Base-by-base conservation (phyloP, 2,888 invertebrate genomes). In the Lacanobia wlatinum region DNA sequence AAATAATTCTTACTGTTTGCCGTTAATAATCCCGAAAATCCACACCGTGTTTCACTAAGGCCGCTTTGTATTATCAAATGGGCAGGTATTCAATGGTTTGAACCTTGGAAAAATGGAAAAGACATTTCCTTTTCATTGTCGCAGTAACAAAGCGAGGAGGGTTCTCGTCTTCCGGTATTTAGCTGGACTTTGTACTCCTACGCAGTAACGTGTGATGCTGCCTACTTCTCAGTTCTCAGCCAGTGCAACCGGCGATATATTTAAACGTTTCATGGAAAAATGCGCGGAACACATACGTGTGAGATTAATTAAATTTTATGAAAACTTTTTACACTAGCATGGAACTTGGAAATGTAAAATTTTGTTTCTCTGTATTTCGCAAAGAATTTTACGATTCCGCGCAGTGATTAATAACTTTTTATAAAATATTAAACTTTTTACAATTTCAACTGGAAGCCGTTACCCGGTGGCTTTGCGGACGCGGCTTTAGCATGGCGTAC, bases 101-200 rank as follows among this genome's bases (percentile, higher is more conserved):
- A 90, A 87, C 73, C 82, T 88, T 85, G 88, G 88, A 88, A 90
- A 91, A 90, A 90, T 90, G 89, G 90, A 89, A 91, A 80, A 92
- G 91, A 91, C 90, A 91, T 92, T 92, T 92, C 91, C 90, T 88
- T 89, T 89, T 89, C 87, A 92, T 90, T 93, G 92, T 93, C 88
- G 86, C 87, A 87, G 90, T 90, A 92, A 94, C 94, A 93, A 93
- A 90, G 91, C 89, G 84, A 89, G 87, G 90, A 90, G 91, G 87
- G 89, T 91, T 90, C 89, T 84, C 90, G 85, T 88, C 91, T 92
- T 93, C 92, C 92, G 92, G 90, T 89, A 90, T 92, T 93, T 93
- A 92, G 90, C 91, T 83, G 91, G 92, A 92, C 93, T 92, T 86
- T 87, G 85, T 88, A 83, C 85, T 88, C 83, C 80, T 73, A 70